Conservation (phyloP, 2,888 invertebrate genomes). For the Drymonia ruficornis region DNA sequence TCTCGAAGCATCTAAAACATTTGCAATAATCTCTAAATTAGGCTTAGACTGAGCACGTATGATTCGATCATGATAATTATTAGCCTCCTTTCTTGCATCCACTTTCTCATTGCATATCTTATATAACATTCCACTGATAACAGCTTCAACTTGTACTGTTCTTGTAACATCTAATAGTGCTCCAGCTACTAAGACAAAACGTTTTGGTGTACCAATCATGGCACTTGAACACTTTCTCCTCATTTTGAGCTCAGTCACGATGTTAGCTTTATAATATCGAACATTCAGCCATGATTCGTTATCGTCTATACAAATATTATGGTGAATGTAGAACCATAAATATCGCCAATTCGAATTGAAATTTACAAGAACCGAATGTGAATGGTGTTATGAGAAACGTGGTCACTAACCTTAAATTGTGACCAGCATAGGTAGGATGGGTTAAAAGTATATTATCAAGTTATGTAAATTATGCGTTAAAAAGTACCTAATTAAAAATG, state of each 20-base stretch:
- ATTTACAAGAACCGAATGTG: not conserved
- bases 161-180: not conserved
- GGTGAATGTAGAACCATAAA: constrained; percentile 7
- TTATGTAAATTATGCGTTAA: not conserved
- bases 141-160: not conserved
- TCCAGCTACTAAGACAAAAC: constrained; percentile 5
- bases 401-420: not conserved
- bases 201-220: constrained; percentile 3
- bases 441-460: not conserved
- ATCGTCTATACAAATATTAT: constrained; percentile 18
- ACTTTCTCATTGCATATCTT: not conserved
- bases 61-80: not conserved
- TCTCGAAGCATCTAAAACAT: not conserved
- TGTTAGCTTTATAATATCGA: constrained; percentile 19
- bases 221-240: constrained; percentile 29
- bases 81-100: not conserved
- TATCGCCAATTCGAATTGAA: not conserved
- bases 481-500: too few species aligned
- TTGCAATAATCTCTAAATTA: not conserved
- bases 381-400: not conserved
- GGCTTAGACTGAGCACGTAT: not conserved
- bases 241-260: constrained; percentile 15
- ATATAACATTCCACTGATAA: constrained; percentile 2
- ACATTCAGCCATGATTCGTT: constrained; percentile 15
- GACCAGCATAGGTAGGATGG: not conserved